Evolutionary conservation across 2,888 invertebrate genomes (phyloP), one percentile per base, ranked within the genome.

Genomic region (Sphinx pinastri): DNA sequence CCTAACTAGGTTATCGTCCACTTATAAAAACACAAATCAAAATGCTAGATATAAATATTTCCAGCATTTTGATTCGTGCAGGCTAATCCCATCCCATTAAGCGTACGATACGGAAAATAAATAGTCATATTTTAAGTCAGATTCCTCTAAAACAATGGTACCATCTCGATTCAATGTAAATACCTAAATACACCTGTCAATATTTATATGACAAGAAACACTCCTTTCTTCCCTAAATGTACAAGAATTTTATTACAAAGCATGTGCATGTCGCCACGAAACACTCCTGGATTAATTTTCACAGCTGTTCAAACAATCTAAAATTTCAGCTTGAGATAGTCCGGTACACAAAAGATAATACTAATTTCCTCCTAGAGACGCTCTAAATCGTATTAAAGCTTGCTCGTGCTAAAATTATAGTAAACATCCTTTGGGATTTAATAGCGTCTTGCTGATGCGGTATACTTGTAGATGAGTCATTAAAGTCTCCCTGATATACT

Each of bases 221-320:
- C 5, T 2, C 38, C 5, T 38, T 7, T 38, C 6, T 38, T 38
- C 38, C 38, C 8, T 8, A 38, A 38, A 38, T 5, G 5, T 45
- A 45, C 16, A 11, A 16, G 45, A 47, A n/a, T 19, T 1, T 16
- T 60, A 60, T 47, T 16, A 8, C 13, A 63, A 63, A 63, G 16
- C 55, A 19, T 63, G 49, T 12, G 49, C 47, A 19, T 49, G 49
- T 49, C 63, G 19, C 16, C 49, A 13, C 63, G 19, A 49, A 63
- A 19, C 49, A 19, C 19, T 49, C 19, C 19, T 31, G 58, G 55
- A 14, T 58, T 58, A 49, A 49, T 25, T 49, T 5, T 16, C 19
- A 11, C 63, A 49, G 63, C 63, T 63, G 63, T 63, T 47, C 19
- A 63, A 63, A 63, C 60, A 63, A 63, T 63, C 60, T 63, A 47